These are phyloP conservation scores for Saccostrea glomerata DNA, from an alignment of 1,140 invertebrate species.

Conservation along the genomic window DNA sequence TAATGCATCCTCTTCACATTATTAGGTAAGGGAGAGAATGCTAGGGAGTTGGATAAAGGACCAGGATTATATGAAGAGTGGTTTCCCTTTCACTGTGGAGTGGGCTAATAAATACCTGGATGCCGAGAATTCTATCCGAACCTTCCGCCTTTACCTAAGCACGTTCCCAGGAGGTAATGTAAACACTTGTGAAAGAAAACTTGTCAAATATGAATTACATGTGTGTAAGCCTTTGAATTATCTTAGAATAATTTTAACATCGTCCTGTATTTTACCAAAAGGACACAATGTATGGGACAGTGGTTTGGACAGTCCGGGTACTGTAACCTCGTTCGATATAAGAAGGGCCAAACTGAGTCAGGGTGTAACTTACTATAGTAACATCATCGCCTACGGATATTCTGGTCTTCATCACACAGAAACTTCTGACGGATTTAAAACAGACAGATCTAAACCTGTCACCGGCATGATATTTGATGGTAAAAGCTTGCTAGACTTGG, in stretches of 20 bases:
- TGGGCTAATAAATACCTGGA: slow-evolving; percentile 49
- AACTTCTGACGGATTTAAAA: slow-evolving; percentile 57
- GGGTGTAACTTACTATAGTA: slow-evolving; percentile 43
- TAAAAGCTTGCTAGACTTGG: slow-evolving; percentile 48
- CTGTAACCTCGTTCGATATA: neutral
- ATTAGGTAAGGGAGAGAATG: slow-evolving; percentile 19
- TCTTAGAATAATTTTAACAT: neutral
- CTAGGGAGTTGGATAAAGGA: slow-evolving; percentile 40
- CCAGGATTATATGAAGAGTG: slow-evolving; percentile 43
- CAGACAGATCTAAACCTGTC: slow-evolving; percentile 47
- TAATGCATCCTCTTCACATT: neutral
- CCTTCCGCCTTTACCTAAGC: slow-evolving; percentile 47
- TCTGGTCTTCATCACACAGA: slow-evolving; percentile 42
- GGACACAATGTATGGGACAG: slow-evolving; percentile 21
- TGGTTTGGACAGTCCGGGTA: neutral
- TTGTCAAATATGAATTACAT: neutral
- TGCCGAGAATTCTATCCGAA: slow-evolving; percentile 3
- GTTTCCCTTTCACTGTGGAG: slow-evolving; percentile 39
- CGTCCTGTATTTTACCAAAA: neutral
- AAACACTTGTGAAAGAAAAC: neutral
- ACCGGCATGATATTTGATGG: slow-evolving; percentile 59
- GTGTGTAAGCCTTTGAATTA: neutral
- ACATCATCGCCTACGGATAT: slow-evolving; percentile 47
- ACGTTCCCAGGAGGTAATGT: slow-evolving; percentile 49
- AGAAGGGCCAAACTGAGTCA: neutral